These are phyloP conservation scores for Pituophis catenifer DNA, from an alignment of 2,113 vertebrate genomes.

Conservation along the genomic window DNA sequence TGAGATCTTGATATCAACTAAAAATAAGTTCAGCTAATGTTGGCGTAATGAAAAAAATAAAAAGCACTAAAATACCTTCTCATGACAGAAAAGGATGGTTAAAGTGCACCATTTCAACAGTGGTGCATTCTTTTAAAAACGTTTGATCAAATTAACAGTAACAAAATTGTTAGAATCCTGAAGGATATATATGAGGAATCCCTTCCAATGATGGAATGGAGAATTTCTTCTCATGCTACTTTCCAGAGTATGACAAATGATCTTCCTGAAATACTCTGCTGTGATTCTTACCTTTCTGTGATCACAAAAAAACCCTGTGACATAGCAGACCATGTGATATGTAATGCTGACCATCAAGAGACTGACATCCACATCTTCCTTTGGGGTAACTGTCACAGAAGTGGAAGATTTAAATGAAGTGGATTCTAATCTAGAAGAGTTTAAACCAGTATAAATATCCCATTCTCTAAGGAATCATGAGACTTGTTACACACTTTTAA, in stretches of 20 bases:
- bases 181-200: neutral
- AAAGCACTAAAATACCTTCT: neutral
- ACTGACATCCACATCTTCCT: neutral
- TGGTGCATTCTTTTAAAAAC: neutral
- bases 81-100: neutral
- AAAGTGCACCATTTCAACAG: neutral
- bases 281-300: neutral
- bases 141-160: neutral
- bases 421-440: neutral
- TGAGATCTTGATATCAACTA: neutral
- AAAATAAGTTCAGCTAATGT: slow-evolving; percentile 1
- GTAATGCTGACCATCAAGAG: neutral
- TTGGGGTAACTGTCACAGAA: neutral
- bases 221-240: neutral
- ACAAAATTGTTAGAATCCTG: neutral
- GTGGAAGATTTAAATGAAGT: neutral
- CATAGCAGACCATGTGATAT: neutral
- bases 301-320: too few species aligned
- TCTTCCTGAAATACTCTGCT: neutral
- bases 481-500: neutral
- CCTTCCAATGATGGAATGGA: neutral
- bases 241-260: neutral
- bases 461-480: neutral
- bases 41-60: neutral
- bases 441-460: neutral